Base-by-base conservation (phyloP, 2,113 vertebrate genomes). In the Hoplias malabaricus region DNA sequence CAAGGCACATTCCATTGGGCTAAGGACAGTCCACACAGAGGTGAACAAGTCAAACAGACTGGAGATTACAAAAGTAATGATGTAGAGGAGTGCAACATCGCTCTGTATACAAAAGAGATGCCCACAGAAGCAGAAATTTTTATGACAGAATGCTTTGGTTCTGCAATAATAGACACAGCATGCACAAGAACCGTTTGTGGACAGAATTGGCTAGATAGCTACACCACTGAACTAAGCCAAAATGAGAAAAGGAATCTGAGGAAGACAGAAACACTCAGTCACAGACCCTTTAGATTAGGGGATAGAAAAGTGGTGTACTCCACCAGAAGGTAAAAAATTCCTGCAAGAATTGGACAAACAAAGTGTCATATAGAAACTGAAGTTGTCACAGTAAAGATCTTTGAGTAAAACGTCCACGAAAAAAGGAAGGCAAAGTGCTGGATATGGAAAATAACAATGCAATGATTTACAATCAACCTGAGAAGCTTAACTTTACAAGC, bases 381-480 rank as follows among this genome's bases (percentile, higher is more conserved):
- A 50, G 50, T 50, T 53, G 40, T 46, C 42, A 11, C 42, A 46
- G 42, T 14, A 46, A 14, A 82, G 5, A 75, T 84, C 19, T 16
- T 54, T 76, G 38, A 79, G 75, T 31, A 71, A 84, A 25, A 16
- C 78, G 13, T 83, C 69, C 0, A 16, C 80, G 4, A 72, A 83
- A 46, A n/a, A 46, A 11, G 71, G 78, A 59, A 69, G 36, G 68
- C 1, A 21, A 76, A 0, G 46, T 73, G 11, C 36, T 81, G 21
- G 36, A 79, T 31, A 50, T 72, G 9, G 14, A 72, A 34, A 29
- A 76, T 19, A 38, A 75, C 38, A 67, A 21, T 25, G 72, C 48
- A n/a, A n/a, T n/a, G n/a, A n/a, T n/a, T n/a, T n/a, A n/a, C n/a
- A n/a, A n/a, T n/a, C n/a, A n/a, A n/a, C n/a, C n/a, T 13, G 12